A percentile compares a stretch with the other conserved stretches of the same genome.
phyloP scores from a whole-genome alignment of 2,113 vertebrate genomes.

The Poecilia latipinna region DNA sequence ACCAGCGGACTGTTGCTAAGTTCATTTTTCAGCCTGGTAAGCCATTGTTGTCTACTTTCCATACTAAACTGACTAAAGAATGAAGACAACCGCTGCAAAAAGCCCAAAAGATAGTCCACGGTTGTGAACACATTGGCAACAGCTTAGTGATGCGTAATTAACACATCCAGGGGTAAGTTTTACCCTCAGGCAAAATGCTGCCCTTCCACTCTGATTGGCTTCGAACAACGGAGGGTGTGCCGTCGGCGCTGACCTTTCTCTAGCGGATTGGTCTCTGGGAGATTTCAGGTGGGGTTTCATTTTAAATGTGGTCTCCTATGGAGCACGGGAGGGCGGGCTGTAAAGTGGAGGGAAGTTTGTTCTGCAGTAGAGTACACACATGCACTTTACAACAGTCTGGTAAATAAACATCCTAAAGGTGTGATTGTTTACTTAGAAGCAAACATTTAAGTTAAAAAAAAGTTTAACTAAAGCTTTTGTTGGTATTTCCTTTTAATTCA shows the following conservation, averaged over 20 bases:
- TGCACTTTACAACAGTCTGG: conserved; percentile 16
- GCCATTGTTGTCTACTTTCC: conserved; percentile 82
- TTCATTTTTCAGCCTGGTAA: conserved; percentile 81
- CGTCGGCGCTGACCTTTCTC: conserved; percentile 57
- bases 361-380: conserved; percentile 35
- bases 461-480: background rate
- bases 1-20: conserved; percentile 81
- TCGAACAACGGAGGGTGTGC: conserved; percentile 75
- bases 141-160: conserved; percentile 78
- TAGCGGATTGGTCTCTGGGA: conserved; percentile 62
- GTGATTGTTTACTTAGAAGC: background rate
- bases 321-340: conserved; percentile 71
- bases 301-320: conserved; percentile 70
- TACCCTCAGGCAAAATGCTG: conserved; percentile 76
- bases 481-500: no score
- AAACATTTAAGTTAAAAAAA: background rate
- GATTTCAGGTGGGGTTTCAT: conserved; percentile 76
- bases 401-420: background rate
- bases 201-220: conserved; percentile 78
- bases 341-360: conserved; percentile 80
- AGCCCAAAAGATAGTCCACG: conserved; percentile 71
- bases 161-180: conserved; percentile 74
- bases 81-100: conserved; percentile 67
- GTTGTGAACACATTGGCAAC: conserved; percentile 79
- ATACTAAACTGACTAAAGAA: conserved; percentile 75